These are phyloP conservation scores for Atherix ibis DNA, from an alignment of 2,888 invertebrate species.

Conservation along the genomic window DNA sequence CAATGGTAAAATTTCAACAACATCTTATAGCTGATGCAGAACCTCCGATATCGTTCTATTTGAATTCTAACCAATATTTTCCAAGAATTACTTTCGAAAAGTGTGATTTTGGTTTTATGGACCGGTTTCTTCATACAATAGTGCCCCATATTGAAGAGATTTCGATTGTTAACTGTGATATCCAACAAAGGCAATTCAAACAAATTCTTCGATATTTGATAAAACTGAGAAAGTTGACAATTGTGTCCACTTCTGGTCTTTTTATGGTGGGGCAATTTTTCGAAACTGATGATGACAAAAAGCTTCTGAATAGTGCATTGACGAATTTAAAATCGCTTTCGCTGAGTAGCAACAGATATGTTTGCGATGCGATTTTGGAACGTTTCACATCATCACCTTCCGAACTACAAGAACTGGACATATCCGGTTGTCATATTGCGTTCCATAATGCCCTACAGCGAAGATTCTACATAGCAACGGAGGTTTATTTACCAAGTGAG, in stretches of 20 bases:
- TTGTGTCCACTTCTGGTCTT: constrained; percentile 50
- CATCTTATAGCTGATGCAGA: constrained; percentile 23
- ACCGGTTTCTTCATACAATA: constrained; percentile 40
- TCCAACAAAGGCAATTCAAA: constrained; percentile 46
- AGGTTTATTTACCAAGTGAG: constrained; percentile 39
- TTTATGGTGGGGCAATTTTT: constrained; percentile 58
- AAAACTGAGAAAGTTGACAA: constrained; percentile 40
- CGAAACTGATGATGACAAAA: constrained; percentile 41
- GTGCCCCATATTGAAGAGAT: constrained; percentile 41
- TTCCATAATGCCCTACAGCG: constrained; percentile 52
- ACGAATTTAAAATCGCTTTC: constrained; percentile 41
- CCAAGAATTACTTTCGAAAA: constrained; percentile 25
- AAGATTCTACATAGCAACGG: constrained; percentile 44
- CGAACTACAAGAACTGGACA: constrained; percentile 41
- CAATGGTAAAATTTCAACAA: constrained; percentile 23
- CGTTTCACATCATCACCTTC: constrained; percentile 46
- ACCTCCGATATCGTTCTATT: constrained; percentile 20
- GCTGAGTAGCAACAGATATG: constrained; percentile 49
- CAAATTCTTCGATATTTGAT: constrained; percentile 40
- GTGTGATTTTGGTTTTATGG: constrained; percentile 22
- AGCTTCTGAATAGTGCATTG: constrained; percentile 31
- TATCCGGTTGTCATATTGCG: constrained; percentile 52
- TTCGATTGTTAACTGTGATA: constrained; percentile 42
- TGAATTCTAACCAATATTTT: constrained; percentile 21
- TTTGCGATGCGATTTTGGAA: constrained; percentile 57